A percentile compares a stretch with the other conserved stretches of the same genome.
Evolutionary conservation across 30 jellyfish, hydroid and myxozoan genomes (phyloP).

Genomic region (Euphysa ruthae): DNA sequence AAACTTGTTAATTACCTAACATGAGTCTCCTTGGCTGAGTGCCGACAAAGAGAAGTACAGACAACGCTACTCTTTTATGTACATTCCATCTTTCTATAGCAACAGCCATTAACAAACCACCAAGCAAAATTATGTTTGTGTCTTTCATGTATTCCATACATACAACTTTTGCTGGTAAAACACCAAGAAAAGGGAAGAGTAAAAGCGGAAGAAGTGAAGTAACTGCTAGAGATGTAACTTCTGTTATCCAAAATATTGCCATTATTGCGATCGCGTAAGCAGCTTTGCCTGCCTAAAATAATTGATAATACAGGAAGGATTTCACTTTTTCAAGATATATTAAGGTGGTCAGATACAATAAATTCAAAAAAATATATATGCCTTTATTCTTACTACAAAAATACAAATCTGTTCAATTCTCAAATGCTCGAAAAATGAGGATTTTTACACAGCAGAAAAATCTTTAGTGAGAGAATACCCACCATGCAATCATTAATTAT

Average conservation of each 20-base stretch:
- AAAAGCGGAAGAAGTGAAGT: constrained; percentile 84
- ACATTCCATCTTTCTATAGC: constrained; percentile 98
- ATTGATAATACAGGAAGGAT: too few species aligned
- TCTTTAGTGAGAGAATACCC: too few species aligned
- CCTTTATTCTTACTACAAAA: too few species aligned
- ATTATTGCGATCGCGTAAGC: constrained; percentile 71
- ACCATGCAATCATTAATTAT: too few species aligned
- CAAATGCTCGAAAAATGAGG: too few species aligned
- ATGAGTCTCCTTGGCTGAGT: constrained; percentile 93
- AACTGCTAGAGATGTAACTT: constrained; percentile 87
- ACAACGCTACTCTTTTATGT: constrained; percentile 83
- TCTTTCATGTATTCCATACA: constrained; percentile 88
- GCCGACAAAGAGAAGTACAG: constrained; percentile 74
- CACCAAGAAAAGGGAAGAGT: constrained; percentile 73
- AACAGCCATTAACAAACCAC: constrained; percentile 87
- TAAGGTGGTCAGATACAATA: too few species aligned
- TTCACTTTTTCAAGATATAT: too few species aligned
- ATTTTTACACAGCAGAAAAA: too few species aligned
- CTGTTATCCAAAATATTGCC: constrained; percentile 92
- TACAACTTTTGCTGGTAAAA: constrained; percentile 66
- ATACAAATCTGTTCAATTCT: too few species aligned
- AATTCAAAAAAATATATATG: too few species aligned
- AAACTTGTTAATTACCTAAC: too few species aligned
- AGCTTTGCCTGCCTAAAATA: constrained; percentile 68
- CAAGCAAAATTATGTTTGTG: constrained; percentile 76